phyloP scores from a whole-genome alignment of 2,113 vertebrate species.

The Stomatorhinus ivindoensis region DNA sequence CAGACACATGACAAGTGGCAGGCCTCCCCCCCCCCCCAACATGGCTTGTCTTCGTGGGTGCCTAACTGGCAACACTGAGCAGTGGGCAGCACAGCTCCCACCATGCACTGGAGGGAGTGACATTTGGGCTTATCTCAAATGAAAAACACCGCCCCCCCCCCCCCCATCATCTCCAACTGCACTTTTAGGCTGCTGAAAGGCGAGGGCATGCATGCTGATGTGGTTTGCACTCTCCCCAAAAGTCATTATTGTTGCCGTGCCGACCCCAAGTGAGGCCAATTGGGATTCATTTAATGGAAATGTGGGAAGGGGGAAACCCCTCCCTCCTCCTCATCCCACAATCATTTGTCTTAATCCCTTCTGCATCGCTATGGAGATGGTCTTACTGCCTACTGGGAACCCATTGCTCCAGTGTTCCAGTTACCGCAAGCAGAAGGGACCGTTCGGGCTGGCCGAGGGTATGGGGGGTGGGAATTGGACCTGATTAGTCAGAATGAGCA shows the following conservation, averaged over 20 bases:
- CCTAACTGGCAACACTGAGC: not conserved
- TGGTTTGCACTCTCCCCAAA: conserved; percentile 51
- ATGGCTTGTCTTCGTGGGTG: not conserved
- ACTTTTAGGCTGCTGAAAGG: conserved; percentile 40
- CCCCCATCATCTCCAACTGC: not conserved
- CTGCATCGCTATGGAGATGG: conserved; percentile 28
- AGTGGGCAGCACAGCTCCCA: not conserved
- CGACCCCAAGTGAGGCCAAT: conserved; percentile 39
- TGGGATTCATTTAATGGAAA: conserved; percentile 55
- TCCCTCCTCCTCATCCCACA: not conserved
- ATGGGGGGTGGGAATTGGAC: not conserved
- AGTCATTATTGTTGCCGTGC: conserved; percentile 59
- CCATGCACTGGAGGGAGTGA: not conserved
- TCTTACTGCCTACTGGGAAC: conserved; percentile 16
- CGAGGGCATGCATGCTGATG: conserved; percentile 58
- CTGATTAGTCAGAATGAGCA: not conserved
- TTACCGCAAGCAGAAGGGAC: conserved; percentile 1
- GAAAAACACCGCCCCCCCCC: not conserved
- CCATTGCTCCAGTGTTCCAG: conserved; percentile 16
- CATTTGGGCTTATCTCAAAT: not conserved
- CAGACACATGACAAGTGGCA: not conserved
- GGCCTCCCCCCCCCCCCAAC: not conserved
- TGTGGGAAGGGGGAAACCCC: conserved; percentile 27
- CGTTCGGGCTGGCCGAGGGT: not conserved
- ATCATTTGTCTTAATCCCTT: conserved; percentile 23